Base-by-base conservation (phyloP, 2,888 invertebrate species). In the Pterostichus madidus region DNA sequence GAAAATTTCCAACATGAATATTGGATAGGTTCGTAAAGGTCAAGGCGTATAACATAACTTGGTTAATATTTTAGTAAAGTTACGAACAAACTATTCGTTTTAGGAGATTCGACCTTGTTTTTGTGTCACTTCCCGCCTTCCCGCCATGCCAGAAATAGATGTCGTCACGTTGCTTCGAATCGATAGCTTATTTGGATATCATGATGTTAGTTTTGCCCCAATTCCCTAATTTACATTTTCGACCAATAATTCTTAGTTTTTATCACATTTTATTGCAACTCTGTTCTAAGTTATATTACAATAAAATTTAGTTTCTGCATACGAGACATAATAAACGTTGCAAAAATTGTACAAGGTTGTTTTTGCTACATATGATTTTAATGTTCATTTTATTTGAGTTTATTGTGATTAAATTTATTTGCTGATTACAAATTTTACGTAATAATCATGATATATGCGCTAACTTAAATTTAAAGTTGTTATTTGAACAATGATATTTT, bases 21-120 rank as follows among this genome's bases (percentile, higher is more conserved):
- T 49, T 56, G 56, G 24, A 56, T 17, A 56, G 1, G 11, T 44
- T 49, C 5, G 17, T 13, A 56, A 56, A 56, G 56, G 56, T 17
- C 56, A 56, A 56, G 56, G 56, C 17, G 39, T 39, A 39, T 39
- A 39, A 39, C 39, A 39, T 10, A 17, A 17, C 56, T 56, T 56
- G 10, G 56, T 56, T 8, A 56, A 17, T 56, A 56, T 56, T 56
- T 56, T 56, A 56, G 56, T 56, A 2, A 49, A 49, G 49, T 49
- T 49, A 5, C 49, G n/a, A 5, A 5, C 49, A 49, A 49, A 49
- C 49, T 49, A 49, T 49, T 56, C 56, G 24, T 56, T 56, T 56
- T 17, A 56, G 56, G 56, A 17, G 56, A 56, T 56, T 56, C 56
- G 56, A 17, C 56, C 56, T 56, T 56, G 56, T 56, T 56, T 13